Conservation (phyloP, 2,113 vertebrate species). For the Candoia aspera region DNA sequence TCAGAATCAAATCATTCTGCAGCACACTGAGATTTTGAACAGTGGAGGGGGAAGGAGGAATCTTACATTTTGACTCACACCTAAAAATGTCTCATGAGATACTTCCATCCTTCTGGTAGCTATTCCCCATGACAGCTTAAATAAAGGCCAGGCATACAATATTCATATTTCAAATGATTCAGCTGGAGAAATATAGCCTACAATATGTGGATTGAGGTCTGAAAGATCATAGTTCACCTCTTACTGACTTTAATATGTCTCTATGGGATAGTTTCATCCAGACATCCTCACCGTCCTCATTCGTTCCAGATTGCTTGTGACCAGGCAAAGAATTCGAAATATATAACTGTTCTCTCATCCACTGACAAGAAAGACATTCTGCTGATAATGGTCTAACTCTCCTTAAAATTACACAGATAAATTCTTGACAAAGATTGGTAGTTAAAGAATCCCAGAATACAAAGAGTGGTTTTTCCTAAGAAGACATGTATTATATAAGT, state of each 20-base stretch:
- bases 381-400: not conserved
- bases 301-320: slow-evolving; percentile 51
- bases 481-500: not conserved
- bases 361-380: not conserved
- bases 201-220: slow-evolving; percentile 42
- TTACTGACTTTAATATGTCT: slow-evolving; percentile 48
- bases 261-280: slow-evolving; percentile 50
- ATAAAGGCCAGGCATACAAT: slow-evolving; percentile 55
- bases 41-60: slow-evolving; percentile 48
- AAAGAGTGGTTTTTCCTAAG: not conserved
- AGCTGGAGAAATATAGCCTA: slow-evolving; percentile 45
- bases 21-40: slow-evolving; percentile 45
- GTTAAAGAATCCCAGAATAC: not conserved
- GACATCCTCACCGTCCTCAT: slow-evolving; percentile 34
- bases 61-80: slow-evolving; percentile 43
- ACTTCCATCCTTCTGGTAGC: slow-evolving; percentile 43
- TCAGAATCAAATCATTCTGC: slow-evolving; percentile 48
- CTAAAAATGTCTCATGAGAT: slow-evolving; percentile 39
- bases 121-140: slow-evolving; percentile 58
- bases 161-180: slow-evolving; percentile 47
- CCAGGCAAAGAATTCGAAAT: slow-evolving; percentile 38
- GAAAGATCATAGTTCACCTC: slow-evolving; percentile 58
- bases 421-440: not conserved
- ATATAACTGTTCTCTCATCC: slow-evolving; percentile 12
- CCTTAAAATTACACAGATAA: not conserved